phyloP scores from a whole-genome alignment of 2,797 vertebrate genomes.

The Crenuchus spilurus region DNA sequence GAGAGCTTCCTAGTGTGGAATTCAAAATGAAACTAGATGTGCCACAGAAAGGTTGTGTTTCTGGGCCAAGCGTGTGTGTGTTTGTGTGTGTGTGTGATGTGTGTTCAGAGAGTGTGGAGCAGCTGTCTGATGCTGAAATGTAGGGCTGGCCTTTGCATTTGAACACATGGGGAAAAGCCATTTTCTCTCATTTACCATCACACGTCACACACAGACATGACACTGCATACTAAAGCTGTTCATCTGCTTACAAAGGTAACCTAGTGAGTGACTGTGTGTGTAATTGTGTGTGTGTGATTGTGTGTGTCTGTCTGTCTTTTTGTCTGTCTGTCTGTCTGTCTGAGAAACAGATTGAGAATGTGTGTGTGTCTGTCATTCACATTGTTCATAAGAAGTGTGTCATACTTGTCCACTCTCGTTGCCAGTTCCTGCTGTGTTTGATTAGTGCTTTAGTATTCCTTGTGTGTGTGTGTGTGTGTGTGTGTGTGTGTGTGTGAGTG shows the following conservation, averaged over 20 bases:
- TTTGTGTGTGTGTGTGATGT: no score
- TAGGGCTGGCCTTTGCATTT: background rate
- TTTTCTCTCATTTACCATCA: slow-evolving; percentile 17
- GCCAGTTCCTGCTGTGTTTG: slow-evolving; percentile 29
- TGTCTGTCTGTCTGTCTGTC: no score
- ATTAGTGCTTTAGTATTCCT: slow-evolving; percentile 19
- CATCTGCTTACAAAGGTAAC: background rate
- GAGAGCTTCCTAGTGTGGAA: background rate
- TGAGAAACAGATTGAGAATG: background rate
- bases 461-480: background rate
- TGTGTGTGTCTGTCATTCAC: slow-evolving; percentile 23
- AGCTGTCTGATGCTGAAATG: slow-evolving; percentile 13
- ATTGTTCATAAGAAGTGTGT: slow-evolving; percentile 17
- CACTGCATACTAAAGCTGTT: slow-evolving; percentile 7
- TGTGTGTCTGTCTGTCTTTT: no score
- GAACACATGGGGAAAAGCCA: background rate
- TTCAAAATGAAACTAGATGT: background rate
- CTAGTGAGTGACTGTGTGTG: background rate
- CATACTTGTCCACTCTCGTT: slow-evolving; percentile 12
- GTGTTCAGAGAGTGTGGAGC: slow-evolving; percentile 4
- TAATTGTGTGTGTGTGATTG: slow-evolving; percentile 3
- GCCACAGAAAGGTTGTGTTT: background rate
- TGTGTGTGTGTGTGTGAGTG: slow-evolving; percentile 29
- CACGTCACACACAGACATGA: background rate
- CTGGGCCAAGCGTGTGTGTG: background rate